Base-by-base conservation (phyloP, 92 coral and sea anemone species). In the Zoanthus sansibaricus region DNA sequence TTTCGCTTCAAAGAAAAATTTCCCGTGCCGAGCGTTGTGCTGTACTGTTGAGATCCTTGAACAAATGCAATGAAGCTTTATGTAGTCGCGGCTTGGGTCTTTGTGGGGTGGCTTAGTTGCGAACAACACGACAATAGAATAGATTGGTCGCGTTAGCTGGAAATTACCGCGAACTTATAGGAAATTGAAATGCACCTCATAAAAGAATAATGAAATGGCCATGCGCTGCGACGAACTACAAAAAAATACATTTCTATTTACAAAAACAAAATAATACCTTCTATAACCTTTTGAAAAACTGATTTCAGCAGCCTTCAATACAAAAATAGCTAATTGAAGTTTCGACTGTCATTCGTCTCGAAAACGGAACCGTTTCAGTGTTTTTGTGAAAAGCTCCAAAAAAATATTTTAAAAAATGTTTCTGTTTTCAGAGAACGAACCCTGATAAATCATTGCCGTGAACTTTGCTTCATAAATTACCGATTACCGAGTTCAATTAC, bases 201-300 rank as follows among this genome's bases (percentile, higher is more conserved):
- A 21, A 80, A 80, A 80, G 61, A 80, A n/a, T 44, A 80, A 80
- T 67, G 85, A 80, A 71, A 62, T 67, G 16, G 45, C 17, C 70
- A 67, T 45, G 59, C 45, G 32, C 10, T 11, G 55, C 55, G 55
- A 9, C 51, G 14, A 47, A 1, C 21, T 3, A 21, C 30, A 80
- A 25, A 79, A 45, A 44, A 80, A 45, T 1, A 18, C 51, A n/a
- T 13, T 20, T 47, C 61, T 61, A 7, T 61, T 61, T 61, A 17
- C 21, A 1, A 9, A 62, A 62, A 62, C 10, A 58, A 6, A 4
- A 12, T 31, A n/a, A 55, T 64, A 12, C 4, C 7, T 66, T 31
- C 14, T 33, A 15, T 18, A 7, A 8, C 37, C 7, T 11, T 14
- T 9, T 9, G 1, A 52, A 52, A 14, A 52, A 52, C 1, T 52